phyloP scores from a whole-genome alignment of 2,797 vertebrate species.

The Gallinago nigripennis region DNA sequence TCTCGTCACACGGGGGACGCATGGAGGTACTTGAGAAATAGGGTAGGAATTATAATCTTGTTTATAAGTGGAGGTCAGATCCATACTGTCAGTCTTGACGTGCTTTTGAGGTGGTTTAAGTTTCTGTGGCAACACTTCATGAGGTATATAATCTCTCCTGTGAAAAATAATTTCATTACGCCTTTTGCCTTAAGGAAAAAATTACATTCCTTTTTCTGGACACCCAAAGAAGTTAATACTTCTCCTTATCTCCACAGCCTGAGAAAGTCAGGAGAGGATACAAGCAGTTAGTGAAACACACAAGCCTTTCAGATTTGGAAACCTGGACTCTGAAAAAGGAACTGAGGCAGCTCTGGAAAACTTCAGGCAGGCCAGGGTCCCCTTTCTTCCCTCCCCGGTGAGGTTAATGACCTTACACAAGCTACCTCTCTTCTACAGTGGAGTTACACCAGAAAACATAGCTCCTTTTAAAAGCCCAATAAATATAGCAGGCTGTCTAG shows the following conservation, averaged over 20 bases:
- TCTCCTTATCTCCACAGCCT: not conserved
- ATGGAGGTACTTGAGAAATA: not conserved
- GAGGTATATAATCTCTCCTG: constrained; percentile 67
- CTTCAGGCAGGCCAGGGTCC: not conserved
- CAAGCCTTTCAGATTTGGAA: not conserved
- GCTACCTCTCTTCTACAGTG: not conserved
- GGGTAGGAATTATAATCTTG: constrained; percentile 56
- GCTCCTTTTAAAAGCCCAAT: not conserved
- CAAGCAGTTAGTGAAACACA: not conserved
- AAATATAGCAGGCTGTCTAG: not conserved
- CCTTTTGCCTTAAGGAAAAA: not conserved
- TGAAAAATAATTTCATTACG: constrained; percentile 2
- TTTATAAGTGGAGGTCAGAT: constrained; percentile 67
- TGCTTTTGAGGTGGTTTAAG: not conserved
- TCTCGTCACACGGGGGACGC: constrained; percentile 22
- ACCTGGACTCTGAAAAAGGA: not conserved
- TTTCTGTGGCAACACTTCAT: constrained; percentile 54
- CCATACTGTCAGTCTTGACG: constrained; percentile 57
- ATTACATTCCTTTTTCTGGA: not conserved
- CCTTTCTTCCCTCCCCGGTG: not conserved
- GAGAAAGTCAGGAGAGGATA: not conserved
- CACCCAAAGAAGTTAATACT: not conserved
- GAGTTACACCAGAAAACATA: not conserved
- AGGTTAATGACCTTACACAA: not conserved
- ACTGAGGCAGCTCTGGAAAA: not conserved